Evolutionary conservation across 2,113 vertebrate species (phyloP).

Genomic region (Tenebrosternarchus preto): DNA sequence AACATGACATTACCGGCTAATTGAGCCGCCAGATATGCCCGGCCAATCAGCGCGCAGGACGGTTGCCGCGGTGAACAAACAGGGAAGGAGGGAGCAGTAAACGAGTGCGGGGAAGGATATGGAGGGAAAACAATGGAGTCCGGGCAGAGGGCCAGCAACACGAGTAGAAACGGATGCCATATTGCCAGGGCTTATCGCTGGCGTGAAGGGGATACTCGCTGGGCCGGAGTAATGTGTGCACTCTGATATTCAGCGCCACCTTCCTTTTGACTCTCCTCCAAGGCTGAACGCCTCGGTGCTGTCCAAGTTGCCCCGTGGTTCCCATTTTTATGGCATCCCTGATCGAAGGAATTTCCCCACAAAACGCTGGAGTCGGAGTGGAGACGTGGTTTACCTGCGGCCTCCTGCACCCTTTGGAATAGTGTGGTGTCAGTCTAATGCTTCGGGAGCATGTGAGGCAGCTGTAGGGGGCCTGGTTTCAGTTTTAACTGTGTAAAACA

Average conservation of each 20-base stretch:
- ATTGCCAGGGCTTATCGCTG: slow-evolving; percentile 51
- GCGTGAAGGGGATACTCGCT: slow-evolving; percentile 36
- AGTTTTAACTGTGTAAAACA: slow-evolving; percentile 24
- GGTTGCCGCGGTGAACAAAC: slow-evolving; percentile 52
- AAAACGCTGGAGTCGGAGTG: too few relatives aligned
- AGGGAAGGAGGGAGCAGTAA: slow-evolving; percentile 50
- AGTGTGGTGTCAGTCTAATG: slow-evolving; percentile 4
- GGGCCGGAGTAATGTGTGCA: slow-evolving; percentile 39
- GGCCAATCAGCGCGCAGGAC: slow-evolving; percentile 46
- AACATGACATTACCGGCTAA: slow-evolving; percentile 59
- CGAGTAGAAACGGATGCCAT: slow-evolving; percentile 52
- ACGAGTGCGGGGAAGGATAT: slow-evolving; percentile 49
- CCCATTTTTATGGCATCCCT: not conserved
- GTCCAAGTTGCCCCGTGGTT: not conserved
- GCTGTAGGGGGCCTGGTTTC: slow-evolving; percentile 34
- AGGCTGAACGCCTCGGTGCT: not conserved
- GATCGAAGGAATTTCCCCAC: too few relatives aligned
- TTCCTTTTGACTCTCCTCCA: slow-evolving; percentile 43
- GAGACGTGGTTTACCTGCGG: too few relatives aligned
- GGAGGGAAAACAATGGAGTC: slow-evolving; percentile 49
- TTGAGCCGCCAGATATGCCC: slow-evolving; percentile 54
- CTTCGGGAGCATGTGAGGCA: slow-evolving; percentile 22
- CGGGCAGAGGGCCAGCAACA: slow-evolving; percentile 44
- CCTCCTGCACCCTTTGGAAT: not conserved
- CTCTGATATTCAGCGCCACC: slow-evolving; percentile 40